These are phyloP conservation scores for Timema cristinae DNA, from an alignment of 2,888 invertebrate species.

Conservation along the genomic window DNA sequence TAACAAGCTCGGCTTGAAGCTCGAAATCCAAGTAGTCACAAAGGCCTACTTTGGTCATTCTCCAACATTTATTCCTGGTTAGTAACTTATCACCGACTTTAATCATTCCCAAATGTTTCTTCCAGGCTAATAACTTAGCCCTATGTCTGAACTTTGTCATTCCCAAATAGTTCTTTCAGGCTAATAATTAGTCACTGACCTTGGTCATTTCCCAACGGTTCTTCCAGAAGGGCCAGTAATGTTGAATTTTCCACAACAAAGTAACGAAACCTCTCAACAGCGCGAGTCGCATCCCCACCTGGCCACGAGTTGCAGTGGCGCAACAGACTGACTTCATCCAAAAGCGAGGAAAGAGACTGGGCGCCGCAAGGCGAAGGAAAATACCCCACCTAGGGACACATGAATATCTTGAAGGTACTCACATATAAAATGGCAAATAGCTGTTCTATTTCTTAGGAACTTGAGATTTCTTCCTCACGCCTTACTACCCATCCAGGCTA, in stretches of 20 bases:
- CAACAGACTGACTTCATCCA: slow-evolving; percentile 82
- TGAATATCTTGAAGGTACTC: no score
- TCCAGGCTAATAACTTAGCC: slow-evolving; percentile 56
- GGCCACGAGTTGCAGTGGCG: slow-evolving; percentile 63
- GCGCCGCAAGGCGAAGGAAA: slow-evolving; percentile 81
- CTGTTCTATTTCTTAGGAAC: no score
- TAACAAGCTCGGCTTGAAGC: no score
- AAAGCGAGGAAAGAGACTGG: slow-evolving; percentile 76
- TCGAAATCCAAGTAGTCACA: background rate
- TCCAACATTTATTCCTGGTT: no score
- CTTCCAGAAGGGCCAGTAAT: slow-evolving; percentile 83
- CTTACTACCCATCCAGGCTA: no score
- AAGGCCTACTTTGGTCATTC: background rate
- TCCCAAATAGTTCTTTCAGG: no score
- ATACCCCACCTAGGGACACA: slow-evolving; percentile 61
- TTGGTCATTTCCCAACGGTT: slow-evolving; percentile 83
- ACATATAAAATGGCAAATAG: no score
- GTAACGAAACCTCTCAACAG: slow-evolving; percentile 72
- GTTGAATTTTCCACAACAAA: slow-evolving; percentile 89
- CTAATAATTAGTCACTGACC: slow-evolving; percentile 41
- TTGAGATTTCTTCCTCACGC: no score
- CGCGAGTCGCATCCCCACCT: slow-evolving; percentile 48
- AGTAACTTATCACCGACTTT: slow-evolving; percentile 43
- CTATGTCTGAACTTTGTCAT: background rate
- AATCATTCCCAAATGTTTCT: slow-evolving; percentile 83